Conservation (phyloP, 2,113 vertebrate genomes). For the Odocoileus hemionus region DNA sequence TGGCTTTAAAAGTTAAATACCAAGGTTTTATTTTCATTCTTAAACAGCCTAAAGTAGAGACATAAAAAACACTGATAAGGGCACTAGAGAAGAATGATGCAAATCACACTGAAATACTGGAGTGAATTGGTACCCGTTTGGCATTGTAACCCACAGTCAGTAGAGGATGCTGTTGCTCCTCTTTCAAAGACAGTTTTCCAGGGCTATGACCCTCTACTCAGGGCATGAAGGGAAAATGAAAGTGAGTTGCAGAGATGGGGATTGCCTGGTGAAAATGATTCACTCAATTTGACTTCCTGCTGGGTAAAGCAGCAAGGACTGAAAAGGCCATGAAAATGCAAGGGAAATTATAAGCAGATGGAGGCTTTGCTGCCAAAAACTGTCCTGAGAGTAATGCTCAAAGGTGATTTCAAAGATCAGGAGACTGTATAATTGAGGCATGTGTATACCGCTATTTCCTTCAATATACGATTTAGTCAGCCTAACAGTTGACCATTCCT, state of each 20-base stretch:
- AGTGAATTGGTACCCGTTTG: background rate
- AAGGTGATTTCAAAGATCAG: conserved; percentile 22
- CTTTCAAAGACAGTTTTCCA: background rate
- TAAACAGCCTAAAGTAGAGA: background rate
- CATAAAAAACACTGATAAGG: background rate
- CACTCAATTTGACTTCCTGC: conserved; percentile 16
- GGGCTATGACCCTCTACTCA: conserved; percentile 1
- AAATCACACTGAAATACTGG: background rate
- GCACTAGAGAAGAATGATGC: background rate
- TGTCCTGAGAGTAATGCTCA: background rate
- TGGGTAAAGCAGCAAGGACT: background rate
- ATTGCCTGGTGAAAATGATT: conserved; percentile 26
- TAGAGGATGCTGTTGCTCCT: conserved; percentile 61
- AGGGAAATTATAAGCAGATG: conserved; percentile 45
- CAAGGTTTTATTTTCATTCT: background rate
- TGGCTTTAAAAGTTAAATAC: background rate
- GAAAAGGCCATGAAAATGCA: background rate
- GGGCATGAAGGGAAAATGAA: conserved; percentile 29
- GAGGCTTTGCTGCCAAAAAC: background rate
- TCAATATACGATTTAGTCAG: background rate
- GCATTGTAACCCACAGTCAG: conserved; percentile 7
- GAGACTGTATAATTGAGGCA: background rate
- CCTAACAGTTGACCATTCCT: background rate
- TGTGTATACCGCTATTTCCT: background rate
- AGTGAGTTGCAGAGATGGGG: background rate